Evolutionary conservation across 2,113 vertebrate genomes (phyloP).

Genomic region (Ceuthmochares aereus): DNA sequence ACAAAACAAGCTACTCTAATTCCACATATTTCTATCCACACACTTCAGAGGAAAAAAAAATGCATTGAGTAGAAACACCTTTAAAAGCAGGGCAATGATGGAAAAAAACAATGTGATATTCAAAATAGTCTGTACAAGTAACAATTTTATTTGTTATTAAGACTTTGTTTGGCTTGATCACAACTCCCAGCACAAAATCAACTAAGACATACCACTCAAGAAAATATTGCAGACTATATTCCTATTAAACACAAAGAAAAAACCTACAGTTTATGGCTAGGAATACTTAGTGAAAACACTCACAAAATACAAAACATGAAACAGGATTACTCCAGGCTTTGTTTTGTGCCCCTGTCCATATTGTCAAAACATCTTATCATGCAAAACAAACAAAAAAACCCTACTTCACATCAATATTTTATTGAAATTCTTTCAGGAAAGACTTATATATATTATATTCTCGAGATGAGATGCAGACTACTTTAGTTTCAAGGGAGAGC

Average conservation of each 20-base stretch:
- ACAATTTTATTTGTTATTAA: background rate
- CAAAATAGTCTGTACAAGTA: background rate
- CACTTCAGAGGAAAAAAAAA: background rate
- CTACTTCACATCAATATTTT: constrained; percentile 75
- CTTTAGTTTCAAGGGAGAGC: constrained; percentile 69
- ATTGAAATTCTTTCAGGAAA: constrained; percentile 77
- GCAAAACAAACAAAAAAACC: constrained; percentile 54
- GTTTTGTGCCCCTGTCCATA: background rate
- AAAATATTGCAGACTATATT: background rate
- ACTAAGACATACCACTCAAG: background rate
- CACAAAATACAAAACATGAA: background rate
- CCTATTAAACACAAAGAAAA: background rate
- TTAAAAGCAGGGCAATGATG: background rate
- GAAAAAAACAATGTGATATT: background rate
- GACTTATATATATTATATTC: constrained; percentile 61
- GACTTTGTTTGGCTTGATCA: background rate
- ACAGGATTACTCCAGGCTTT: background rate
- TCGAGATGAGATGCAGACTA: constrained; percentile 65
- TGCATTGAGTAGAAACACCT: background rate
- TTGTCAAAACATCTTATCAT: constrained; percentile 62
- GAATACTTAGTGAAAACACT: background rate
- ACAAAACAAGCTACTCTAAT: background rate
- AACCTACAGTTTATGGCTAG: background rate
- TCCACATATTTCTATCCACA: background rate
- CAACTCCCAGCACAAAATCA: background rate